Percentiles rank a stretch among this genome's conserved stretches.
Conservation (phyloP, 2,113 vertebrate genomes). For the Holacanthus passer region DNA sequence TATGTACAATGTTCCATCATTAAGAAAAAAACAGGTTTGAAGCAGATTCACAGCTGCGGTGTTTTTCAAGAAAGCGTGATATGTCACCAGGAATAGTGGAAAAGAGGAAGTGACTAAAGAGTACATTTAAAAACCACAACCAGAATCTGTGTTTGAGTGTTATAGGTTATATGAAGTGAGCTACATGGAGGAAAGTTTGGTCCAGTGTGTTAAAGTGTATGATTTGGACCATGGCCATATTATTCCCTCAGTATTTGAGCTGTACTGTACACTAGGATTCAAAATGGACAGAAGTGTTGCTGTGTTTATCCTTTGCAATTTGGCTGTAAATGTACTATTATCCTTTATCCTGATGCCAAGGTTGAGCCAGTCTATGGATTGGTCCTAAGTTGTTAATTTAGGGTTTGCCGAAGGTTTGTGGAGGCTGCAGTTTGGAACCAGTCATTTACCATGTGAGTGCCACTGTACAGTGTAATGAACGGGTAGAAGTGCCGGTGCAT, state of each 20-base stretch:
- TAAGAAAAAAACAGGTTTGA: not conserved
- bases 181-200: not conserved
- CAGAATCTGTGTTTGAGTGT: not conserved
- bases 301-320: not conserved
- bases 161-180: not conserved
- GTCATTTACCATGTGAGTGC: slow-evolving; percentile 61
- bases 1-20: not conserved
- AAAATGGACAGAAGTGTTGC: not conserved
- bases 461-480: slow-evolving; percentile 58
- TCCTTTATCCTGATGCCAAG: not conserved
- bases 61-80: slow-evolving; percentile 26
- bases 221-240: too few species aligned
- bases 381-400: slow-evolving; percentile 53
- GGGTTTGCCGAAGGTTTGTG: slow-evolving; percentile 61
- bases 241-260: not conserved
- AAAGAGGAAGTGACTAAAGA: slow-evolving; percentile 19
- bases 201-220: not conserved
- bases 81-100: slow-evolving; percentile 20
- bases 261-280: too few species aligned
- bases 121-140: not conserved
- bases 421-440: slow-evolving; percentile 56
- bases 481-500: slow-evolving; percentile 43
- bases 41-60: slow-evolving; percentile 8
- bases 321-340: not conserved
- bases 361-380: slow-evolving; percentile 6